phyloP scores from a whole-genome alignment of 2,888 invertebrate species.

The Nephrotoma appendiculata region DNA sequence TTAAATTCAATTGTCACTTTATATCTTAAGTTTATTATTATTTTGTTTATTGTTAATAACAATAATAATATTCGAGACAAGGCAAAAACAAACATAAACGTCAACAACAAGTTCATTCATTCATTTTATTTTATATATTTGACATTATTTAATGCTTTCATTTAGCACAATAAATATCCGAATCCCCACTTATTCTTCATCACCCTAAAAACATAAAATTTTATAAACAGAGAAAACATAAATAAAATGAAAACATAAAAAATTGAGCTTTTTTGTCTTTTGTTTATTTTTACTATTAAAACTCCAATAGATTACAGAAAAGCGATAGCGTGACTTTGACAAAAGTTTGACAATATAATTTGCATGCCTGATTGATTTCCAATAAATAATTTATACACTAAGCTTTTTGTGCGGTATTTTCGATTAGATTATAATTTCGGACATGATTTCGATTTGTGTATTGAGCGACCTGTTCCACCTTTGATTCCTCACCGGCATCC shows the following conservation, averaged over 20 bases:
- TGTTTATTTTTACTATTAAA: neutral
- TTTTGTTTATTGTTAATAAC: neutral
- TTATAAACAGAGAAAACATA: neutral
- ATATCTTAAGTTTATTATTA: neutral
- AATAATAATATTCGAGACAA: neutral
- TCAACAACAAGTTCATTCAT: neutral
- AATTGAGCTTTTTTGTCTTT: neutral
- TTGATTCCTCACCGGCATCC: neutral
- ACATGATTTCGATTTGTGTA: neutral
- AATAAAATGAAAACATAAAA: neutral
- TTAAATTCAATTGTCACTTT: neutral
- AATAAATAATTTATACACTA: neutral
- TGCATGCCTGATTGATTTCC: neutral
- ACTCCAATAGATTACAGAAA: neutral
- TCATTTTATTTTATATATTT: neutral
- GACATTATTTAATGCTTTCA: neutral
- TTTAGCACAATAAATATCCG: neutral
- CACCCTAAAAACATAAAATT: neutral
- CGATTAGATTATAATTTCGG: neutral
- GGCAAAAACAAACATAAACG: neutral
- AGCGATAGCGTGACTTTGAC: neutral
- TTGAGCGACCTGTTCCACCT: neutral
- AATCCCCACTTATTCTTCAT: neutral
- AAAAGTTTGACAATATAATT: neutral
- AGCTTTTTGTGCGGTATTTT: neutral